Evolutionary conservation across 2,888 invertebrate genomes (phyloP).

Genomic region (Andricus curvator): DNA sequence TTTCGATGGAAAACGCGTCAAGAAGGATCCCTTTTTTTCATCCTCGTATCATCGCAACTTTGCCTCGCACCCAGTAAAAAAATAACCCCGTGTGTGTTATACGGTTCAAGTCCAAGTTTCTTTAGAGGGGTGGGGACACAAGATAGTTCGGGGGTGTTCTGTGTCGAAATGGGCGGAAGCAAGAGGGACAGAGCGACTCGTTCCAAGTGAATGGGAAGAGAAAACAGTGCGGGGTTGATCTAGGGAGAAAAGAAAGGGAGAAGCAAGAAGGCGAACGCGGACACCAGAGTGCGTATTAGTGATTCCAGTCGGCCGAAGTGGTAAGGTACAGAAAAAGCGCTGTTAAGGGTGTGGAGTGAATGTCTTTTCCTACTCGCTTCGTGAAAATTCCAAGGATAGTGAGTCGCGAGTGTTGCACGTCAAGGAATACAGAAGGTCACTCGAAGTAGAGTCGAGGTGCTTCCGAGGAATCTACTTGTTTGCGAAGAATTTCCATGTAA

Average conservation of each 20-base stretch:
- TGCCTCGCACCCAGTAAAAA: background rate
- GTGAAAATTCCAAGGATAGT: background rate
- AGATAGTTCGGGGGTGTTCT: constrained; percentile 44
- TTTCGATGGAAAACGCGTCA: constrained; percentile 59
- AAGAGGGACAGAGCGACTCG: constrained; percentile 28
- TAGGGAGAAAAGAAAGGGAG: constrained; percentile 32
- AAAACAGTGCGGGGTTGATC: constrained; percentile 38
- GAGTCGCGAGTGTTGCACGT: constrained; percentile 10
- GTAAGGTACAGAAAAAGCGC: constrained; percentile 61
- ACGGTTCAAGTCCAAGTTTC: background rate
- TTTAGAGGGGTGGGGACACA: constrained; percentile 48
- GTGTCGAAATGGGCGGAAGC: constrained; percentile 42
- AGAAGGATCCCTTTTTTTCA: background rate
- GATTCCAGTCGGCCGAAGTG: constrained; percentile 61
- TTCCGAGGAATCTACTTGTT: background rate
- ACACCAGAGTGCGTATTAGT: constrained; percentile 56
- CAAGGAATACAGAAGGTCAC: constrained; percentile 11
- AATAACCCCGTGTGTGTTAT: background rate
- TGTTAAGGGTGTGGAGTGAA: constrained; percentile 62
- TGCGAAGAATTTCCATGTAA: background rate
- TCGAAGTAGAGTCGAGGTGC: constrained; percentile 44
- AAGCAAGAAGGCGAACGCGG: constrained; percentile 43
- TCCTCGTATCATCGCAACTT: background rate
- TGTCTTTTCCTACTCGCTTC: constrained; percentile 46
- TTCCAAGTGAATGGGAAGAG: constrained; percentile 29